Conservation (phyloP, 2,113 vertebrate genomes). For the Corvus moneduloides region DNA sequence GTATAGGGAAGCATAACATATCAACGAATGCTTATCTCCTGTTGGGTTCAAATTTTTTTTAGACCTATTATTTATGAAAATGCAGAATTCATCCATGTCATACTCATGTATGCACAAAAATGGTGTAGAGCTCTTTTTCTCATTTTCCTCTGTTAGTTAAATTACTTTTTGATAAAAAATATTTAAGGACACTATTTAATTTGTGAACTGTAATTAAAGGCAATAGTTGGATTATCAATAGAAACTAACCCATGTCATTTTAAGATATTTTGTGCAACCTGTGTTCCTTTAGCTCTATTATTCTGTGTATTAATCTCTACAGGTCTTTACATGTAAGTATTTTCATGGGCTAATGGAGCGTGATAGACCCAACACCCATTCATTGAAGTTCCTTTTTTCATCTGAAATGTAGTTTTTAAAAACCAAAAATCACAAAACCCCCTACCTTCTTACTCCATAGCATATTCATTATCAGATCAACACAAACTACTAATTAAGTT, state of each 20-base stretch:
- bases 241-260: not conserved
- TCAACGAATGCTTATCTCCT: not conserved
- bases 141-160: not conserved
- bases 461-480: conserved; percentile 28
- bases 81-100: not conserved
- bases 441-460: not conserved
- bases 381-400: not conserved
- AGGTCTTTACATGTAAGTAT: not conserved
- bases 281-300: not conserved
- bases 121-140: not conserved
- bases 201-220: not conserved
- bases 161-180: not conserved
- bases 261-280: not conserved
- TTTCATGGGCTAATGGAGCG: not conserved
- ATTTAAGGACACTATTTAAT: not conserved
- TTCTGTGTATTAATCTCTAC: not conserved
- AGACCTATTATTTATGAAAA: not conserved
- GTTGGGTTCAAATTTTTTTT: not conserved
- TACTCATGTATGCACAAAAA: not conserved
- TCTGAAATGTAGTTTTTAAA: not conserved
- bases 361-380: not conserved
- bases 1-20: not conserved
- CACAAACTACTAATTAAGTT: conserved; percentile 30
- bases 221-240: not conserved
- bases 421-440: not conserved